phyloP scores from a whole-genome alignment of 2,888 invertebrate species.

The Loripinus fragilis region DNA sequence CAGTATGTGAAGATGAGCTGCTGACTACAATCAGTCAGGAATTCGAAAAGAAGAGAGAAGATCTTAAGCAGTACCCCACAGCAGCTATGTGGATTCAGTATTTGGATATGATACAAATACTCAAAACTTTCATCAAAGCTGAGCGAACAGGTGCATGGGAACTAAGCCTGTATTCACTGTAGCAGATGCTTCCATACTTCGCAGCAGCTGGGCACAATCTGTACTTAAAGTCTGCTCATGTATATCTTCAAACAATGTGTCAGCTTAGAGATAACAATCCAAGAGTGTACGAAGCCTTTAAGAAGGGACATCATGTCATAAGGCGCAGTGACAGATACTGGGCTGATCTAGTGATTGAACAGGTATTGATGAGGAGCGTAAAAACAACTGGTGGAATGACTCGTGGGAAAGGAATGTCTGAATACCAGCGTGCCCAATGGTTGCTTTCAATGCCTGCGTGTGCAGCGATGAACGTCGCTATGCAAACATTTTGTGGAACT shows the following conservation, averaged over 20 bases:
- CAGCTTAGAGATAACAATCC: slow-evolving; percentile 47
- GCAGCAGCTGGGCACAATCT: slow-evolving; percentile 62
- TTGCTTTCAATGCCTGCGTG: slow-evolving; percentile 51
- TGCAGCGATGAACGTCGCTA: slow-evolving; percentile 49
- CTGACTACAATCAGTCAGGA: neutral
- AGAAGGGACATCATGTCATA: slow-evolving; percentile 55
- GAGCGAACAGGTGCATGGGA: slow-evolving; percentile 37
- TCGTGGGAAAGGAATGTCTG: slow-evolving; percentile 55
- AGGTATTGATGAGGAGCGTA: slow-evolving; percentile 64
- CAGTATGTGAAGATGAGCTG: neutral
- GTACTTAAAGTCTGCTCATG: slow-evolving; percentile 48
- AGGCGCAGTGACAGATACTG: slow-evolving; percentile 61
- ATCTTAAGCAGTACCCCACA: slow-evolving; percentile 16
- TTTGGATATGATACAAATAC: slow-evolving; percentile 49
- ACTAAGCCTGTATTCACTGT: slow-evolving; percentile 22
- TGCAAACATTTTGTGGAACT: slow-evolving; percentile 42
- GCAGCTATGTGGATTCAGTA: slow-evolving; percentile 51
- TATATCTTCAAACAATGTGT: slow-evolving; percentile 47
- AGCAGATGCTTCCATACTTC: slow-evolving; percentile 54
- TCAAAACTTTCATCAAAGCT: slow-evolving; percentile 18
- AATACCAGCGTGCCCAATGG: slow-evolving; percentile 50
- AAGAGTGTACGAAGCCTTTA: slow-evolving; percentile 47
- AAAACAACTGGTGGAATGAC: slow-evolving; percentile 65
- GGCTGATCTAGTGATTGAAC: slow-evolving; percentile 70
- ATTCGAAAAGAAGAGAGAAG: neutral